Conservation (phyloP, 2,888 invertebrate species). For the Cantharis lateralis region DNA sequence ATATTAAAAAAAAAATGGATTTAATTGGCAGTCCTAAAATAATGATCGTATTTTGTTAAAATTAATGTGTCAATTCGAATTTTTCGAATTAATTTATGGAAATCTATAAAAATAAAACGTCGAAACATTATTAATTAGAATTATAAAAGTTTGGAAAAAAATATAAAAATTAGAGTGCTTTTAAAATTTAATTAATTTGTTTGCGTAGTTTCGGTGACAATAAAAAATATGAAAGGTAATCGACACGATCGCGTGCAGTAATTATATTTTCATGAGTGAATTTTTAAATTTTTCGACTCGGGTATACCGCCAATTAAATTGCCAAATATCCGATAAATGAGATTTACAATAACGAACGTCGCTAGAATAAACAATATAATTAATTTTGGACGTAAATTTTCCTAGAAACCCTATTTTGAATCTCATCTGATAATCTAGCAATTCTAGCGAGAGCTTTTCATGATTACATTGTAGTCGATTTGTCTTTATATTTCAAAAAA, state of each 20-base stretch:
- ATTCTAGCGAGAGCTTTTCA: not conserved
- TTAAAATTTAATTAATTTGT: not conserved
- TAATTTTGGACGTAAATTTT: not conserved
- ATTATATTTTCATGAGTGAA: not conserved
- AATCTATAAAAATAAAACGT: not conserved
- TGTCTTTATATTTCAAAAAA: not conserved
- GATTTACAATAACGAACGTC: not conserved
- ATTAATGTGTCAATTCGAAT: not conserved
- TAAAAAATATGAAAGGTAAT: not conserved
- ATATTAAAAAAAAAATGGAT: not conserved
- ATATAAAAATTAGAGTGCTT: not conserved
- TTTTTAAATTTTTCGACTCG: not conserved
- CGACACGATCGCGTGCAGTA: not conserved
- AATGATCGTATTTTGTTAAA: not conserved
- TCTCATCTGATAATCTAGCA: not conserved
- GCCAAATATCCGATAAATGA: not conserved
- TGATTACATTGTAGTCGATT: not conserved
- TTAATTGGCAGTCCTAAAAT: not conserved
- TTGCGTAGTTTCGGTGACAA: not conserved
- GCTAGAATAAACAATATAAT: not conserved
- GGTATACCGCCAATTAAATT: not conserved
- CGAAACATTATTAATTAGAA: not conserved
- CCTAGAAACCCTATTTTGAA: not conserved
- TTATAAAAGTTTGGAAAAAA: not conserved
- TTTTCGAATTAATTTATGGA: not conserved